A percentile compares a stretch with the other conserved stretches of the same genome.
Conservation (phyloP, 2,888 invertebrate species). For the Pseudoips prasinana region DNA sequence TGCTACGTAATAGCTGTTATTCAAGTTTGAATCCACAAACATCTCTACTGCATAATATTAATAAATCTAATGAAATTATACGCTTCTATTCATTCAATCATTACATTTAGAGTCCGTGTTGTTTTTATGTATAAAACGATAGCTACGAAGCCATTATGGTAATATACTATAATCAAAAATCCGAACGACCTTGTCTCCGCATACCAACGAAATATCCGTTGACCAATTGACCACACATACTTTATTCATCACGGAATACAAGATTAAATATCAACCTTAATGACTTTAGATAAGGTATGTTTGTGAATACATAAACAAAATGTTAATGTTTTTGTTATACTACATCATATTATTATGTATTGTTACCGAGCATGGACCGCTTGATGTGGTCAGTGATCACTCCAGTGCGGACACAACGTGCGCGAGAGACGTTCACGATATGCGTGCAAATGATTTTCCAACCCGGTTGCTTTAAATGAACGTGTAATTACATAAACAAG, state of each 20-base stretch:
- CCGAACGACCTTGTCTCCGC: slow-evolving; percentile 52
- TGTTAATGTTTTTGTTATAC: slow-evolving; percentile 25
- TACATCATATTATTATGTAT: slow-evolving; percentile 31
- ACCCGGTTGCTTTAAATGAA: slow-evolving; percentile 36
- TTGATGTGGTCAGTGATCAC: slow-evolving; percentile 30
- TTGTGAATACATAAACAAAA: slow-evolving; percentile 11
- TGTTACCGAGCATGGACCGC: slow-evolving; percentile 34
- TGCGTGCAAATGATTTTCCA: slow-evolving; percentile 41
- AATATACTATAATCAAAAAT: slow-evolving; percentile 33
- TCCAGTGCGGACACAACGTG: slow-evolving; percentile 49
- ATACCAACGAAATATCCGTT: slow-evolving; percentile 53
- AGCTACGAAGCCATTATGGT: slow-evolving; percentile 23
- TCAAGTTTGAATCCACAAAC: slow-evolving; percentile 23
- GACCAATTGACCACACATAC: slow-evolving; percentile 50
- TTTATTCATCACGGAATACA: slow-evolving; percentile 10
- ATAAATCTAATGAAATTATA: too few relatives aligned
- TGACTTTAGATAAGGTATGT: slow-evolving; percentile 15
- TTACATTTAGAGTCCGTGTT: not conserved
- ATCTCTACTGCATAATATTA: slow-evolving; percentile 17
- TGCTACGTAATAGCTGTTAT: slow-evolving; percentile 12
- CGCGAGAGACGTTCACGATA: slow-evolving; percentile 47
- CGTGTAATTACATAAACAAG: slow-evolving; percentile 33
- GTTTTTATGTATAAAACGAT: not conserved
- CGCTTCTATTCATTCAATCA: not conserved
- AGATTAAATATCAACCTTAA: slow-evolving; percentile 28